Evolutionary conservation across 2,113 vertebrate species (phyloP).

Genomic region (Chrysochloris asiatica): DNA sequence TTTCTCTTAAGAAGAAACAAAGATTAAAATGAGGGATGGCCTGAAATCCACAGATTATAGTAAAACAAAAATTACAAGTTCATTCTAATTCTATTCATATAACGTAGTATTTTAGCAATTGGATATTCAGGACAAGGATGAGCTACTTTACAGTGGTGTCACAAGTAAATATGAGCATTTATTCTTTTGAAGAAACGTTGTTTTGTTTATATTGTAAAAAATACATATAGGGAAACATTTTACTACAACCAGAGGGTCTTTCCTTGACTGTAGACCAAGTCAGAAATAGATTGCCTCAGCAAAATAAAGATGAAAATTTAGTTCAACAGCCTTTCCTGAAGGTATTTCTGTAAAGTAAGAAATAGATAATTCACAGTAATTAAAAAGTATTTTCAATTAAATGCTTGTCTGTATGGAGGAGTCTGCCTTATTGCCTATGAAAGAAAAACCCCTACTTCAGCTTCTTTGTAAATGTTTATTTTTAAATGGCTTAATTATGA

Average conservation of each 20-base stretch:
- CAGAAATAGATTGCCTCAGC: slow-evolving; percentile 41
- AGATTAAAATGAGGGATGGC: slow-evolving; percentile 61
- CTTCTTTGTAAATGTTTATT: slow-evolving; percentile 56
- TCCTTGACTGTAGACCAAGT: slow-evolving; percentile 17
- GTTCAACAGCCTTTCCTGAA: slow-evolving; percentile 58
- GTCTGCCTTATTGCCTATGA: slow-evolving; percentile 41
- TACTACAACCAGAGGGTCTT: slow-evolving; percentile 38
- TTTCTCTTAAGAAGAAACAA: slow-evolving; percentile 54
- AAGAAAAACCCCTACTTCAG: not conserved
- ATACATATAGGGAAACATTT: slow-evolving; percentile 34
- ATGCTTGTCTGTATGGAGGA: slow-evolving; percentile 14
- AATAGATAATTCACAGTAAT: slow-evolving; percentile 66
- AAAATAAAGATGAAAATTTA: slow-evolving; percentile 61
- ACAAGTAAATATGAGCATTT: slow-evolving; percentile 23
- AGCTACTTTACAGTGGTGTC: not conserved
- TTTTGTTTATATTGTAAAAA: slow-evolving; percentile 43
- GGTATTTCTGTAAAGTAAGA: slow-evolving; percentile 57
- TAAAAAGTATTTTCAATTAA: slow-evolving; percentile 73
- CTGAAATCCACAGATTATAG: slow-evolving; percentile 47
- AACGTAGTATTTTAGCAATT: slow-evolving; percentile 44
- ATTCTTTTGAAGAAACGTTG: not conserved
- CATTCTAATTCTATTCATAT: slow-evolving; percentile 24
- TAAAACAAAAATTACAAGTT: slow-evolving; percentile 50
- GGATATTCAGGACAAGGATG: slow-evolving; percentile 8
- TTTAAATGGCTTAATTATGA: slow-evolving; percentile 66